Percentiles rank a stretch among this genome's conserved stretches.
These are phyloP conservation scores for Tyto alba DNA, from an alignment of 2,113 vertebrate genomes.

Conservation along the genomic window DNA sequence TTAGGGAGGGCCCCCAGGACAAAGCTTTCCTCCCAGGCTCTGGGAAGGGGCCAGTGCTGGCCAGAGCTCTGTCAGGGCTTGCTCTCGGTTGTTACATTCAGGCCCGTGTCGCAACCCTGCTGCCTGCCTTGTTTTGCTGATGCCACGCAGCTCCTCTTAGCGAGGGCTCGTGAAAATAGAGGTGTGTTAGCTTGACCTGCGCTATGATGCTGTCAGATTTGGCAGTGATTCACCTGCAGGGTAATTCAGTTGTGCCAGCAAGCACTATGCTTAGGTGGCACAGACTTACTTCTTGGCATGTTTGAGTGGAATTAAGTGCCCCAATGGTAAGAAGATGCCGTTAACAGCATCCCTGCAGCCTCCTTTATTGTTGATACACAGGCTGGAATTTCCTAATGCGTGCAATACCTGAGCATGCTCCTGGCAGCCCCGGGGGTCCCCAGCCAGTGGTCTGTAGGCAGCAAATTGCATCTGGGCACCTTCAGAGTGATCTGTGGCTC, in stretches of 20 bases:
- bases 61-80: not conserved
- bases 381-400: not conserved
- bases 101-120: not conserved
- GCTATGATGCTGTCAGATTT: not conserved
- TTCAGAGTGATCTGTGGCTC: not conserved
- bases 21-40: not conserved
- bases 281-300: not conserved
- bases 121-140: not conserved
- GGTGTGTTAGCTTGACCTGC: not conserved
- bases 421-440: not conserved
- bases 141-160: not conserved
- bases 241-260: not conserved
- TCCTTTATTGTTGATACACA: not conserved
- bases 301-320: not conserved
- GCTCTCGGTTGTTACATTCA: not conserved
- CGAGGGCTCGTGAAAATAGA: fast-evolving
- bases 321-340: not conserved
- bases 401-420: no score
- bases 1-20: not conserved
- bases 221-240: not conserved
- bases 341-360: not conserved
- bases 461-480: not conserved
- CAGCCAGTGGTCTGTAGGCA: not conserved
- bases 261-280: not conserved
- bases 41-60: not conserved